phyloP scores from a whole-genome alignment of 2,888 invertebrate species.

The Lithophane semibrunnea region DNA sequence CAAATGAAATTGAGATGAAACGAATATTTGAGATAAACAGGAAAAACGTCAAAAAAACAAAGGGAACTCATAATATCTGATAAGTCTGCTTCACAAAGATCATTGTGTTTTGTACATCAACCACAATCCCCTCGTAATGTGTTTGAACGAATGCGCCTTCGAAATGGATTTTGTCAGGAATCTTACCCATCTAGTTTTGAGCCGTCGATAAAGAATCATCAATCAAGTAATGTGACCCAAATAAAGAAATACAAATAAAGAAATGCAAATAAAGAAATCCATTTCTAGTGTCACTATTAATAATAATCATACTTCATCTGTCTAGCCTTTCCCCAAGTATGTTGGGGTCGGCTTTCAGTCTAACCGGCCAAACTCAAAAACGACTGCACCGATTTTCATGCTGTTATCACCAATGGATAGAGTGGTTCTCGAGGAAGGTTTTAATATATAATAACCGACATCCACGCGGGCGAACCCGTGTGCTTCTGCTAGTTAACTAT shows the following conservation, averaged over 20 bases:
- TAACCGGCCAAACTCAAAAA: no score
- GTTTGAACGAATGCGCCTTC: conserved; percentile 14
- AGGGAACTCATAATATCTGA: conserved; percentile 42
- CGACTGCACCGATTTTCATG: no score
- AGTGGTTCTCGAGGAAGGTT: no score
- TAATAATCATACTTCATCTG: no score
- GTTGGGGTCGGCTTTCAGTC: no score
- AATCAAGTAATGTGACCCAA: conserved; percentile 2
- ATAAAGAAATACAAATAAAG: not conserved
- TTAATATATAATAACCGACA: no score
- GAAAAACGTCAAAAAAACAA: conserved; percentile 49
- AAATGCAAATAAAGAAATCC: not conserved
- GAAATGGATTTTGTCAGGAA: conserved; percentile 29
- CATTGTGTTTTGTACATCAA: conserved; percentile 41
- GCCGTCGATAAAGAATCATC: conserved; percentile 6
- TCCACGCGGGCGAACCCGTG: no score
- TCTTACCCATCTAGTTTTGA: not conserved
- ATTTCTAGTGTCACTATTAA: not conserved
- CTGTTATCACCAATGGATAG: no score
- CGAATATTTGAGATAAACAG: conserved; percentile 39
- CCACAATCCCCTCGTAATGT: conserved; percentile 34
- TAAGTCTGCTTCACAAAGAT: conserved; percentile 47
- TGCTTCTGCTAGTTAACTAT: no score
- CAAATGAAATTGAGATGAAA: conserved; percentile 34
- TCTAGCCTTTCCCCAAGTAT: no score